Evolutionary conservation across 2,888 invertebrate genomes (phyloP).

Genomic region (Leistus spinibarbis): DNA sequence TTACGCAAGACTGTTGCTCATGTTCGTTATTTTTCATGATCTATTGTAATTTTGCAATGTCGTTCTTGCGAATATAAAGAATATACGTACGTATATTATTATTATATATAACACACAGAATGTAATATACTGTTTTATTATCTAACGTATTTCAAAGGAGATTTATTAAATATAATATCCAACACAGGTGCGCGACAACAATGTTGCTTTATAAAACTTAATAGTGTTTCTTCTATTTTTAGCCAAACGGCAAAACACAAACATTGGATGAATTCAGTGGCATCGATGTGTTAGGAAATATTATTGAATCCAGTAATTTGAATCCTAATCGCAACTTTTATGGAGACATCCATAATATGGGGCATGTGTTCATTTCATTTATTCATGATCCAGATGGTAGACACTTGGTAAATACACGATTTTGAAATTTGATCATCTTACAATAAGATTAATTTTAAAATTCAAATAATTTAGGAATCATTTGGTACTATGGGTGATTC

Average conservation of each 20-base stretch:
- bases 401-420: conserved; percentile 69
- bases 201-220: background rate
- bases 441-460: no score
- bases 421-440: no score
- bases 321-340: conserved; percentile 73
- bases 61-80: no score
- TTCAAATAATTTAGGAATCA: conserved; percentile 66
- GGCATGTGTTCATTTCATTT: conserved; percentile 78
- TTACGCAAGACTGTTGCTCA: no score
- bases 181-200: no score
- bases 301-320: conserved; percentile 74
- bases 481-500: conserved; percentile 85
- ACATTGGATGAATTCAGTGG: conserved; percentile 70
- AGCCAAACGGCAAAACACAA: conserved; percentile 65
- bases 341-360: conserved; percentile 83
- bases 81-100: no score
- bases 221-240: conserved; percentile 33
- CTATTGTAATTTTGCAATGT: no score
- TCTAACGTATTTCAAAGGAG: no score
- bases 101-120: no score
- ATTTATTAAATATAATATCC: no score
- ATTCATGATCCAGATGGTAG: conserved; percentile 82
- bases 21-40: no score
- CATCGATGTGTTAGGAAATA: conserved; percentile 79
- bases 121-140: no score